Base-by-base conservation (phyloP, 1,140 invertebrate species). In the Ostrea edulis region DNA sequence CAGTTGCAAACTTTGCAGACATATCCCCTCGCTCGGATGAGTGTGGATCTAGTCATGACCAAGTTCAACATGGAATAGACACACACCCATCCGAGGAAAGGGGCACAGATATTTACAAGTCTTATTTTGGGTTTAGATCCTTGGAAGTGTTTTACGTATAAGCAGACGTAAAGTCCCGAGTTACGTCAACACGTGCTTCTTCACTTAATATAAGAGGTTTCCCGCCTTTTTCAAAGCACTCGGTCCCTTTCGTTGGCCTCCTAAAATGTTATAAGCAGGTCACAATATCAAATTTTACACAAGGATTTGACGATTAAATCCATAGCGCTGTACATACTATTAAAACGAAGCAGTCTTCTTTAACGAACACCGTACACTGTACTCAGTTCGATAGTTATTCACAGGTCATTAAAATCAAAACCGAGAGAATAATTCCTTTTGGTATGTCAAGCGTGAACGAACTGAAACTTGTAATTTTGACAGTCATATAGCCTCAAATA, bases 261-360 rank as follows among this genome's bases (percentile, higher is more conserved):
- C 25, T 29, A 14, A 35, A 29, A 77, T 25, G 65, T 25, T 77
- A 29, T 77, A 77, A 77, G 29, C 68, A 77, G 68, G 68, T 77
- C 68, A 77, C 68, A 77, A 77, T 77, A 77, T 77, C 68, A 77
- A 44, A 77, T 77, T 77, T 77, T 77, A 77, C 68, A 77, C 68
- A 77, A 35, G 68, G 68, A 77, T 77, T 77, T 77, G 68, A 77
- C 68, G 68, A 77, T 77, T 77, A 29, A 77, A 77, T 77, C 68
- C 68, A 35, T 35, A 17, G 8, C 68, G 68, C 12, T 77, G 29
- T 62, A 62, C n/a, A 62, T 55, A 55, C n/a, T 77, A 77, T 25
- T 77, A 14, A 77, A 29, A 77, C 29, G 68, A 77, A 77, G 68
- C 68, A 11, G 14, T 35, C 68, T 77, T 29, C 68, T 77, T 11